Conservation (phyloP, 2,888 invertebrate genomes). For the Fragum fragum region DNA sequence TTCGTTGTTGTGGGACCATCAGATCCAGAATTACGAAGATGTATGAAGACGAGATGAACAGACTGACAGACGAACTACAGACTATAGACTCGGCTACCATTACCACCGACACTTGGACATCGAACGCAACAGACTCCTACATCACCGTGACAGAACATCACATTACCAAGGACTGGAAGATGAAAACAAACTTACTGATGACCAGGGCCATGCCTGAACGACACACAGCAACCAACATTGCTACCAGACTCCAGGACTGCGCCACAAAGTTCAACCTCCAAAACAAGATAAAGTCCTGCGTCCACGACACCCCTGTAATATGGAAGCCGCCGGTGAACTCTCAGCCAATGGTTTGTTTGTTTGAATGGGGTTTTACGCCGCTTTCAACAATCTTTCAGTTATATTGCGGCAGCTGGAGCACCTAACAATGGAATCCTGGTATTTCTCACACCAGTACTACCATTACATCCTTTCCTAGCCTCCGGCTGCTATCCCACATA, state of each 20-base stretch:
- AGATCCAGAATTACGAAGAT: neutral
- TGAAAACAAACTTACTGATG: slow-evolving; percentile 3
- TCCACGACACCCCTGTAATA: slow-evolving; percentile 39
- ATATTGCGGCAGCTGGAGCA: too few species aligned
- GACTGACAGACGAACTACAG: neutral
- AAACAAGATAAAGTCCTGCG: slow-evolving; percentile 17
- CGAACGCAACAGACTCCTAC: slow-evolving; percentile 1
- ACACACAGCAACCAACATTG: slow-evolving; percentile 19
- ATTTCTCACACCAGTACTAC: too few species aligned
- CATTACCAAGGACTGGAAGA: slow-evolving; percentile 13
- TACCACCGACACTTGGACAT: slow-evolving; percentile 11
- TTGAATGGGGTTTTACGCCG: too few species aligned
- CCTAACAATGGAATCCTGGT: too few species aligned
- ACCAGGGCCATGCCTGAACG: slow-evolving; percentile 12
- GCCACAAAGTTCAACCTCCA: slow-evolving; percentile 32
- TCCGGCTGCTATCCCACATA: too few species aligned
- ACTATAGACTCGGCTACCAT: neutral
- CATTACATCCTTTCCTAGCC: too few species aligned
- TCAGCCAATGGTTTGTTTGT: too few species aligned
- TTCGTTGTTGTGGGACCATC: neutral
- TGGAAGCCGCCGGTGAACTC: slow-evolving; percentile 13
- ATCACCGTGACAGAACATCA: slow-evolving; percentile 9
- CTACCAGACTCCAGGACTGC: slow-evolving; percentile 26
- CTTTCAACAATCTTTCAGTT: too few species aligned
- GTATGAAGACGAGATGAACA: neutral